Base-by-base conservation (phyloP, 2,888 invertebrate species). In the Eilema griseolum region DNA sequence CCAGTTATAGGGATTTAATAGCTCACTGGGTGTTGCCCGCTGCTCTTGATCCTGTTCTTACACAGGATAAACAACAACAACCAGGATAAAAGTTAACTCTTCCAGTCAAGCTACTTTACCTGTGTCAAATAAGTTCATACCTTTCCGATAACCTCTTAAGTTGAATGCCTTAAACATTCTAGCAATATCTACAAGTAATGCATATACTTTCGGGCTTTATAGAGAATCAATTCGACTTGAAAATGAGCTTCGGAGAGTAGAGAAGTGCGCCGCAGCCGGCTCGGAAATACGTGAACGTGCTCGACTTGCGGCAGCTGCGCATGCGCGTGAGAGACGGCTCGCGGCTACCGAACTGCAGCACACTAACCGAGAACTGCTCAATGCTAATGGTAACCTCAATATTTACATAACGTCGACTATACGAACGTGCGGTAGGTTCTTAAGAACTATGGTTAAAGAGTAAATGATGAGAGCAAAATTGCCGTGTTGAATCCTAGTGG, bases 231-330 rank as follows among this genome's bases (percentile, higher is more conserved):
- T 83, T 67, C 89, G 89, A 1, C 86, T 95, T 41, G 94, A 93
- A 77, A 83, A 77, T 24, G 93, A 93, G 71, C 81, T 95, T 3
- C 89, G 93, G 5, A 85, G 93, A 75, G 92, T 95, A 24, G 95
- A 95, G 74, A 86, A 88, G 12, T 88, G 92, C 73, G 94, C 92
- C 3, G 83, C 89, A 68, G 93, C 90, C 12, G 95, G 94, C 2
- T 81, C 88, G 0, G 94, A 94, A 79, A 82, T 95, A 61, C 88
- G 94, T 0, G 92, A 92, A 75, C 90, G 95, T 2, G 95, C 95
- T 5, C 88, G 94, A 0, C 82, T 95, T n/a, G 95, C 95, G 0
- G 94, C 94, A 56, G 91, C 93, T 0, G 94, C 94, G 24, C 93
- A 94, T 68, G 88, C 90, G n/a, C 88, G 95, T 5, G 94, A 94